phyloP scores from a whole-genome alignment of 2,888 invertebrate species.

The Macaria liturata region DNA sequence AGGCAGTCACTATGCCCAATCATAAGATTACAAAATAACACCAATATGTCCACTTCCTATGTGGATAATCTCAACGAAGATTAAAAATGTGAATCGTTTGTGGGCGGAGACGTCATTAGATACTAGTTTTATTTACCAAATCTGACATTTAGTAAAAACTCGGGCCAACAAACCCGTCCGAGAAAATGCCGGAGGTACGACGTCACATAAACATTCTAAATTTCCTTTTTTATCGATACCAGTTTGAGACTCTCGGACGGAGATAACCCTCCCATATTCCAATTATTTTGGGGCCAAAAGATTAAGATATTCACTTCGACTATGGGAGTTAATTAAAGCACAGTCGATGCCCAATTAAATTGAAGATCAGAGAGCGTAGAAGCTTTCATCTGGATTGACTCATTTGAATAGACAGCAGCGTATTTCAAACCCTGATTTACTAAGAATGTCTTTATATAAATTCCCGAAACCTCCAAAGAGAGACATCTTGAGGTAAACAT shows the following conservation, averaged over 20 bases:
- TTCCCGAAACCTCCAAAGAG: constrained; percentile 11
- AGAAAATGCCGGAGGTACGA: constrained; percentile 44
- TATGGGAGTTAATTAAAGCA: constrained; percentile 35
- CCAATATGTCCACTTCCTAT: constrained; percentile 35
- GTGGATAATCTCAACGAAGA: constrained; percentile 46
- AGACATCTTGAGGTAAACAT: constrained; percentile 17
- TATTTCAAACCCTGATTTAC: constrained; percentile 24
- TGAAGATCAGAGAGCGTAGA: constrained; percentile 26
- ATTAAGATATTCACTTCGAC: constrained; percentile 36
- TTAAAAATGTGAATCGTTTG: constrained; percentile 44
- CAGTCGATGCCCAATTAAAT: constrained; percentile 32
- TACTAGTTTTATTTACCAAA: constrained; percentile 55
- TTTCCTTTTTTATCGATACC: constrained; percentile 49
- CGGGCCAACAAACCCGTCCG: constrained; percentile 41
- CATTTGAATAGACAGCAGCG: constrained; percentile 21
- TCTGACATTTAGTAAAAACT: constrained; percentile 50
- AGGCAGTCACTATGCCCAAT: constrained; percentile 43
- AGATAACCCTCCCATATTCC: constrained; percentile 42
- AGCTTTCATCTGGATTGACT: constrained; percentile 27
- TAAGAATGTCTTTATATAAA: constrained; percentile 10
- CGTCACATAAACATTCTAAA: constrained; percentile 47
- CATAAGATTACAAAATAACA: constrained; percentile 43
- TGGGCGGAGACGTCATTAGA: constrained; percentile 49
- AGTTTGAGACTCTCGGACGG: constrained; percentile 37
- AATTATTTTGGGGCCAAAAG: constrained; percentile 43